These are phyloP conservation scores for Ceraclea dissimilis DNA, from an alignment of 2,888 invertebrate species.

Conservation along the genomic window DNA sequence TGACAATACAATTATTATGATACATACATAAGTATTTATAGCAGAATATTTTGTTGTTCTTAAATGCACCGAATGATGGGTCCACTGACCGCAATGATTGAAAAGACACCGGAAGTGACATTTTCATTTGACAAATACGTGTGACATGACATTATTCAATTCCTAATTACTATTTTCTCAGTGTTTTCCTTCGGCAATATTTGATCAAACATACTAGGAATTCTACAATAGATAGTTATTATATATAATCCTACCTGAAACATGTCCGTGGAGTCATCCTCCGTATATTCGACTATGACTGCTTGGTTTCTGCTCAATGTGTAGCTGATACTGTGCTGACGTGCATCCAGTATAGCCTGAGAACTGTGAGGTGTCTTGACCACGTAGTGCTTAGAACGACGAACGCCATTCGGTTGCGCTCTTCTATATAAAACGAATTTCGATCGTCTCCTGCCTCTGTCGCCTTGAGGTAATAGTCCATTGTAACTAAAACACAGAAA, in stretches of 20 bases:
- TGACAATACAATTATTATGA: too few relatives aligned
- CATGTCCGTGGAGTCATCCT: conserved; percentile 96
- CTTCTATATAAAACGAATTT: conserved; percentile 88
- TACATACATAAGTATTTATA: too few relatives aligned
- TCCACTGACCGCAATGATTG: too few relatives aligned
- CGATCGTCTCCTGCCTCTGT: conserved; percentile 86
- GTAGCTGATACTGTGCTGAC: conserved; percentile 94
- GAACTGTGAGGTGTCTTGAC: conserved; percentile 94
- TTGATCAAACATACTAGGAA: too few relatives aligned
- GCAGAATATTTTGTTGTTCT: too few relatives aligned
- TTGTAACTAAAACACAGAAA: conserved; percentile 64
- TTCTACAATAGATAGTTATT: too few relatives aligned
- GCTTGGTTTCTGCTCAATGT: conserved; percentile 94
- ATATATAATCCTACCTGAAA: conserved; percentile 71
- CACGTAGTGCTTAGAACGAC: conserved; percentile 90
- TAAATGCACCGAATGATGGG: too few relatives aligned
- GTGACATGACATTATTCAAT: too few relatives aligned
- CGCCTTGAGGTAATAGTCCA: conserved; percentile 87
- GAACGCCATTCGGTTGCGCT: conserved; percentile 83
- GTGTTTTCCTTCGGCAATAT: too few relatives aligned
- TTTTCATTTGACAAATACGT: too few relatives aligned
- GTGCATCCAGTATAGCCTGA: conserved; percentile 88
- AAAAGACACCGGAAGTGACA: too few relatives aligned
- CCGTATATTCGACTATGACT: conserved; percentile 96
- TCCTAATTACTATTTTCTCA: too few relatives aligned